Conservation (phyloP, 2,888 invertebrate species). For the Scaeva pyrastri region DNA sequence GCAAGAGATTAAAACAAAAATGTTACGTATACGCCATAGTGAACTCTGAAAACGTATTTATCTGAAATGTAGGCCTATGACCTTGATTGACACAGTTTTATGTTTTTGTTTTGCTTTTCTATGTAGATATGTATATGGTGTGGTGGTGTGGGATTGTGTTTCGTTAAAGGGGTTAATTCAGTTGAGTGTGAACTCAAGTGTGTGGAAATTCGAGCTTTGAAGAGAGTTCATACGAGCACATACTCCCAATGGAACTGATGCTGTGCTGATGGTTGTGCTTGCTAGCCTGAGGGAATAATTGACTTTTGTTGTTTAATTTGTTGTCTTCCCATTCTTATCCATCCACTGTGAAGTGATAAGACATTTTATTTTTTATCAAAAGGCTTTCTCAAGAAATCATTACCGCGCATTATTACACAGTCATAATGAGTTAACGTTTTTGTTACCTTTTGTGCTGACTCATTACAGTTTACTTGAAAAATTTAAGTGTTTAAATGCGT, state of each 20-base stretch:
- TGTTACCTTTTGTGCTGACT: too few relatives aligned
- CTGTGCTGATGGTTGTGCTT: too few relatives aligned
- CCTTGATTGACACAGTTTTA: conserved; percentile 24
- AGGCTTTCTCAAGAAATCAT: not conserved
- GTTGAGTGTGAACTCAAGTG: conserved; percentile 30
- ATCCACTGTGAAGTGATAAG: not conserved
- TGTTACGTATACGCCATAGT: conserved; percentile 64
- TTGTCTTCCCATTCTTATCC: not conserved
- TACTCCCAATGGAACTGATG: not conserved
- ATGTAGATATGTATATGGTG: not conserved
- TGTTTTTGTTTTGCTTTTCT: not conserved
- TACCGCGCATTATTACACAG: not conserved
- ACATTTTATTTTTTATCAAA: not conserved
- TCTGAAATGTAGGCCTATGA: conserved; percentile 27
- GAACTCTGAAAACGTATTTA: conserved; percentile 7
- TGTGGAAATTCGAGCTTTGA: conserved; percentile 17
- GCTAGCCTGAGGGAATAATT: not conserved
- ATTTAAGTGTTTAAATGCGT: too few relatives aligned
- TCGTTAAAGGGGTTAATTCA: conserved; percentile 14
- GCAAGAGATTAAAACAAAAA: conserved; percentile 19
- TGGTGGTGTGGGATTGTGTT: conserved; percentile 1
- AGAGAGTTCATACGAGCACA: not conserved
- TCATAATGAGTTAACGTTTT: too few relatives aligned
- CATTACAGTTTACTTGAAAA: too few relatives aligned
- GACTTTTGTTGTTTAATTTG: conserved; percentile 12